Evolutionary conservation across 1,140 invertebrate genomes (phyloP).

Genomic region (Yoshiicerus persimilis): DNA sequence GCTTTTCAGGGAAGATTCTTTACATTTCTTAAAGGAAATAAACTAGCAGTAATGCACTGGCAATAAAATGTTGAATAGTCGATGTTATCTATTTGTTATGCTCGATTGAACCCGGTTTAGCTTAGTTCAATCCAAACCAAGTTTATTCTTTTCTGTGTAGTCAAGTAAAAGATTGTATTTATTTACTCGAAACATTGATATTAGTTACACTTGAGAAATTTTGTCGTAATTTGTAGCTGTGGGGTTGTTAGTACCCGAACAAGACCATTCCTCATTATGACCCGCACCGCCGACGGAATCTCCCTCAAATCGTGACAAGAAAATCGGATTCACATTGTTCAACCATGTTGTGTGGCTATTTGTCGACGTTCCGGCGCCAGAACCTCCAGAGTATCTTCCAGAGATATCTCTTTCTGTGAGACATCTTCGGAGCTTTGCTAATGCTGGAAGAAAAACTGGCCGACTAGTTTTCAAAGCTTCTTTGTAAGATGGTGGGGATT

Average conservation of each 20-base stretch:
- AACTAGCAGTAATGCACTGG: background rate
- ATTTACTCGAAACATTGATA: background rate
- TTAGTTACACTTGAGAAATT: slow-evolving; percentile 10
- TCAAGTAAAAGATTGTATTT: slow-evolving; percentile 1
- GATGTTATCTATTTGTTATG: background rate
- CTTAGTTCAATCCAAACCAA: background rate
- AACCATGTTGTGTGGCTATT: background rate
- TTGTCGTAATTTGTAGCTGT: background rate
- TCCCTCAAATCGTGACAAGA: background rate
- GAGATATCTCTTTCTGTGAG: slow-evolving; percentile 50
- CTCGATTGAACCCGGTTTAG: background rate
- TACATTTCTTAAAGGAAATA: background rate
- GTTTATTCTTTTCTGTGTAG: background rate
- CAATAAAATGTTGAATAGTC: background rate
- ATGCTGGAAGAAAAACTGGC: slow-evolving; percentile 41
- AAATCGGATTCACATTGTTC: slow-evolving; percentile 4
- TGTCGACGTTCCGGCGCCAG: background rate
- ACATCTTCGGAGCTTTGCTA: slow-evolving; percentile 50
- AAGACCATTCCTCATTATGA: slow-evolving; percentile 1
- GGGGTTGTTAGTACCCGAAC: background rate
- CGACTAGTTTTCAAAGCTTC: slow-evolving; percentile 54
- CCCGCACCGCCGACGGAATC: background rate
- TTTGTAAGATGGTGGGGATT: slow-evolving; percentile 58
- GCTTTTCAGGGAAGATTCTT: background rate
- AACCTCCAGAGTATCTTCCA: background rate